Evolutionary conservation across 1,140 invertebrate species (phyloP).

Genomic region (Ooceraea biroi): DNA sequence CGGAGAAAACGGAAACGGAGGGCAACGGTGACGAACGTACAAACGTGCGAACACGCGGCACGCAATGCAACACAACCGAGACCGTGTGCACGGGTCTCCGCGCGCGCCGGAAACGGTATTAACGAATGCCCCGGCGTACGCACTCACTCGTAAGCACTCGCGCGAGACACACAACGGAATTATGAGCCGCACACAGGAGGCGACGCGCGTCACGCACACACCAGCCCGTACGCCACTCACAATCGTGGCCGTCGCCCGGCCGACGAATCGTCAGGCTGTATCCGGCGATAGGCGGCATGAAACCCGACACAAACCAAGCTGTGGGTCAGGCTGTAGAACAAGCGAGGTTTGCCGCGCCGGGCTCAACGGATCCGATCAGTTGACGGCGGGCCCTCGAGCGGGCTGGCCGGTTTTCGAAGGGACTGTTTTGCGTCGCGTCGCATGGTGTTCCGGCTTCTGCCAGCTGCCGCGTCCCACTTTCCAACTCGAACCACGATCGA

Average conservation of each 20-base stretch:
- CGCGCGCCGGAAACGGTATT: conserved; percentile 71
- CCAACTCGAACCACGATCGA: conserved; percentile 56
- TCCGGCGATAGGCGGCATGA: conserved; percentile 39
- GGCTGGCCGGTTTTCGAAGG: conserved; percentile 45
- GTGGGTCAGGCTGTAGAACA: conserved; percentile 54
- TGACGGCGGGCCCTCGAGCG: conserved; percentile 67
- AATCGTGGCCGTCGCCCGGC: conserved; percentile 19
- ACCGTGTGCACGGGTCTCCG: conserved; percentile 49
- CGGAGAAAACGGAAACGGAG: background rate
- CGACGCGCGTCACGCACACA: conserved; percentile 43
- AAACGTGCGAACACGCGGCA: conserved; percentile 32
- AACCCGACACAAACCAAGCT: conserved; percentile 29
- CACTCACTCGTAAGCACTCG: conserved; percentile 60
- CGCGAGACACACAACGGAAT: conserved; percentile 46
- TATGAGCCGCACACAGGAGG: conserved; percentile 53
- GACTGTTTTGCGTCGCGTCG: conserved; percentile 17
- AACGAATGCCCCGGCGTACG: conserved; percentile 52
- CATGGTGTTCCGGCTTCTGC: conserved; percentile 20
- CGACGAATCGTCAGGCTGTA: conserved; percentile 52
- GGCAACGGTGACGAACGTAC: conserved; percentile 37
- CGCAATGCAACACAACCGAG: conserved; percentile 44
- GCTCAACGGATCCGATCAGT: conserved; percentile 60
- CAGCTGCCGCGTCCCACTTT: conserved; percentile 63
- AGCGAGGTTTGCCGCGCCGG: conserved; percentile 33
- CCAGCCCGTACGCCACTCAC: conserved; percentile 41